Percentiles rank a stretch among this genome's conserved stretches.
Conservation (phyloP, 1,140 invertebrate genomes). For the Cardiocondyla obscurior region DNA sequence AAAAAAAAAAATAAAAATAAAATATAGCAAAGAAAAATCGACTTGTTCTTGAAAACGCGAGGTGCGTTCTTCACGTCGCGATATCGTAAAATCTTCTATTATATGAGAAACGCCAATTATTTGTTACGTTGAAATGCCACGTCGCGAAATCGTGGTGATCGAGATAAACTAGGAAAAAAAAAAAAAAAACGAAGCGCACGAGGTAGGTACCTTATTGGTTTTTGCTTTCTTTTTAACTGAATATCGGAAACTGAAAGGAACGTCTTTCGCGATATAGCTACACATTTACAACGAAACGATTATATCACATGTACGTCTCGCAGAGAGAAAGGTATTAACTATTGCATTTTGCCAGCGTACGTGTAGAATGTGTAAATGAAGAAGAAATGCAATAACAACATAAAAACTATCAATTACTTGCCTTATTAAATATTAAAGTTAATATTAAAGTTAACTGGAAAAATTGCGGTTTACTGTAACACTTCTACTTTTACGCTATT, state of each 20-base stretch:
- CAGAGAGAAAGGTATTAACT: background rate
- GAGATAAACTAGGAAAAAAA: constrained; percentile 25
- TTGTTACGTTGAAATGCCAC: background rate
- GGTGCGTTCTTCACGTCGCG: background rate
- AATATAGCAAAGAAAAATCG: too few species aligned
- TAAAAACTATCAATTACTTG: background rate
- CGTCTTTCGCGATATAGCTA: constrained; percentile 6
- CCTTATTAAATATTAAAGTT: background rate
- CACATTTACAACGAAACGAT: constrained; percentile 17
- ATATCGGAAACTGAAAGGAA: constrained; percentile 20
- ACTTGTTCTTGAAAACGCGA: background rate
- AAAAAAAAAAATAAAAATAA: background rate
- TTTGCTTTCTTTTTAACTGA: too few species aligned
- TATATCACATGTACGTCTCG: constrained; percentile 19
- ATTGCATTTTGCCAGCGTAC: background rate
- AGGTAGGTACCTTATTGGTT: constrained; percentile 28
- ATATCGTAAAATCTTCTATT: constrained; percentile 1
- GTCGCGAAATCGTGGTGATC: background rate
- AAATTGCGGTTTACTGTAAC: background rate
- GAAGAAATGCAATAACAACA: background rate
- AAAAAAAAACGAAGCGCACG: constrained; percentile 28
- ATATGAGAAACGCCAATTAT: background rate
- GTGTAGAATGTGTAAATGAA: constrained; percentile 46
- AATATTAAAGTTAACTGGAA: background rate
- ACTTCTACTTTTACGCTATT: background rate